A percentile compares a stretch with the other conserved stretches of the same genome.
phyloP scores from a whole-genome alignment of 2,888 invertebrate genomes.

The Rotaria sp. region DNA sequence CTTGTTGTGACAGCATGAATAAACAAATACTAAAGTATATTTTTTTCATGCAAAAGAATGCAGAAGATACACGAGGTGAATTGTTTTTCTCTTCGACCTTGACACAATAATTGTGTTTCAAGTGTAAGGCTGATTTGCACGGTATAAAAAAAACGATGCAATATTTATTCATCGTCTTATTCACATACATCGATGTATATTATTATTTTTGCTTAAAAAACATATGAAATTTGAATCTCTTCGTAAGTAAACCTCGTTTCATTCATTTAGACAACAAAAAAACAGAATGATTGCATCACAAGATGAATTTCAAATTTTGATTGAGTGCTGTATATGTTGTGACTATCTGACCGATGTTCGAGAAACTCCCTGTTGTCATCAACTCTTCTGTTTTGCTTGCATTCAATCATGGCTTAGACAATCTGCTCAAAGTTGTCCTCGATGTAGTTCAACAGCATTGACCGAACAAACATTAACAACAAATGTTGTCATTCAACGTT shows the following conservation, averaged over 20 bases:
- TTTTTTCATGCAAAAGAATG: not conserved
- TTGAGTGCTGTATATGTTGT: constrained; percentile 16
- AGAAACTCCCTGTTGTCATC: constrained; percentile 20
- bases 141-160: not conserved
- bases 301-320: not conserved
- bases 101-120: not conserved
- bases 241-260: not conserved
- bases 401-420: not conserved
- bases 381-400: not conserved
- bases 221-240: not conserved
- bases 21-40: too few relatives aligned
- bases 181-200: constrained; percentile 1
- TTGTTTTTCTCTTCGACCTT: not conserved
- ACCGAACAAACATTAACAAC: not conserved
- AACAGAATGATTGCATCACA: not conserved
- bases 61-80: not conserved
- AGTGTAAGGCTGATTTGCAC: not conserved
- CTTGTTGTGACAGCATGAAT: too few relatives aligned
- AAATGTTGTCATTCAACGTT: not conserved
- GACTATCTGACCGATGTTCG: not conserved
- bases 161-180: not conserved
- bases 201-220: not conserved
- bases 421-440: not conserved
- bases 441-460: not conserved
- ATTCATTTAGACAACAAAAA: not conserved